Evolutionary conservation across 2,888 invertebrate genomes (phyloP).

Genomic region (Platypus cylindrus): DNA sequence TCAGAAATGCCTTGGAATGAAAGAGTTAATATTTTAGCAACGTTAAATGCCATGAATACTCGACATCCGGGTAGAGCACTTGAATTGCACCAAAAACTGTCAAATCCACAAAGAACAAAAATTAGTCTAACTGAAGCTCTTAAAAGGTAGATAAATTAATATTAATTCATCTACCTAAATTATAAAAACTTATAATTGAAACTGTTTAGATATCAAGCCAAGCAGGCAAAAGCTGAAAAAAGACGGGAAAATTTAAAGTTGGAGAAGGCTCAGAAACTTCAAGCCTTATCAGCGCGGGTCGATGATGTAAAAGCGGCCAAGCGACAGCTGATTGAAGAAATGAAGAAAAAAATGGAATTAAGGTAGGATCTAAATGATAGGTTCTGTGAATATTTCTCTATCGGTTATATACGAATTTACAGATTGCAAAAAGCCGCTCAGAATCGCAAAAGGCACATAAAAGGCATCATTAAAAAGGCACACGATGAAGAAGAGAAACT

Average conservation of each 20-base stretch:
- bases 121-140: constrained; percentile 74
- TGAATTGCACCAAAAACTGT: constrained; percentile 86
- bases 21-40: constrained; percentile 66
- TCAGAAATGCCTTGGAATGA: constrained; percentile 72
- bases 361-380: constrained; percentile 19
- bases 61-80: constrained; percentile 88
- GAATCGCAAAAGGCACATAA: constrained; percentile 71
- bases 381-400: background rate
- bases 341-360: constrained; percentile 59
- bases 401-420: no score
- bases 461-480: constrained; percentile 82
- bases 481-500: constrained; percentile 96
- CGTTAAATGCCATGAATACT: constrained; percentile 63
- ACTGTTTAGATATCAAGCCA: constrained; percentile 55
- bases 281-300: constrained; percentile 75
- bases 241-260: constrained; percentile 71
- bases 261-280: constrained; percentile 73
- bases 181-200: background rate
- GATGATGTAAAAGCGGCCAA: constrained; percentile 75
- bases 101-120: constrained; percentile 79
- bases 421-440: constrained; percentile 76
- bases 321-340: constrained; percentile 73
- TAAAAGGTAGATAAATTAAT: constrained; percentile 29
- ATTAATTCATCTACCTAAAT: background rate
- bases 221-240: constrained; percentile 82